phyloP scores from a whole-genome alignment of 1,140 invertebrate genomes.

The Protaetia brevitarsis region DNA sequence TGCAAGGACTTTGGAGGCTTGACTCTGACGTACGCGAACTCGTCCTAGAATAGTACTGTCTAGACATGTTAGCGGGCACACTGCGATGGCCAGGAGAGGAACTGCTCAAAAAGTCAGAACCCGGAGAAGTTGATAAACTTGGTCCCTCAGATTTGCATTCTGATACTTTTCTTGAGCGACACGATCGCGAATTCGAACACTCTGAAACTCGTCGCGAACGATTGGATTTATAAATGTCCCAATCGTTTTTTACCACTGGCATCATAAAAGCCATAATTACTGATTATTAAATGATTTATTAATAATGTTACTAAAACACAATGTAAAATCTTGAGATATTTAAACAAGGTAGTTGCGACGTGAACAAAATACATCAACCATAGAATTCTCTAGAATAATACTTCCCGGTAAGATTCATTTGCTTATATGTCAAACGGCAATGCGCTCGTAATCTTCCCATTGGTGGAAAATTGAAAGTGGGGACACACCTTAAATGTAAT shows the following conservation, averaged over 20 bases:
- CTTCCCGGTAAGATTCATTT: conserved; percentile 21
- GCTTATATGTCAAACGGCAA: conserved; percentile 27
- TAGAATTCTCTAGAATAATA: conserved; percentile 20
- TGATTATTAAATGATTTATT: neutral
- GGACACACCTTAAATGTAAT: conserved; percentile 5
- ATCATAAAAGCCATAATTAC: conserved; percentile 85
- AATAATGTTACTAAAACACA: neutral
- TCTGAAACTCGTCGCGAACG: conserved; percentile 70
- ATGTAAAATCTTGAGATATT: neutral
- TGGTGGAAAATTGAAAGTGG: conserved; percentile 23
- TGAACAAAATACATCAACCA: neutral
- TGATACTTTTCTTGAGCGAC: conserved; percentile 72
- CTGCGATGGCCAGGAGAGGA: conserved; percentile 62
- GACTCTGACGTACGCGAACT: conserved; percentile 59
- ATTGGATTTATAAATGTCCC: conserved; percentile 85
- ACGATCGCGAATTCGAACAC: conserved; percentile 61
- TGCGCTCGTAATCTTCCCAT: conserved; percentile 10
- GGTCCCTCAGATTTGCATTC: conserved; percentile 78
- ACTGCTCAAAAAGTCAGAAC: conserved; percentile 59
- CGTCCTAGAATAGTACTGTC: conserved; percentile 61
- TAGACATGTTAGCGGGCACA: conserved; percentile 56
- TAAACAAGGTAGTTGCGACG: neutral
- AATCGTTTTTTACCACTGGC: conserved; percentile 89
- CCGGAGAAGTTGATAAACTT: conserved; percentile 67
- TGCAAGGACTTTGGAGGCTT: conserved; percentile 56